These are phyloP conservation scores for Palythoa grandiflora DNA, from an alignment of 92 coral and sea anemone genomes.

Conservation along the genomic window DNA sequence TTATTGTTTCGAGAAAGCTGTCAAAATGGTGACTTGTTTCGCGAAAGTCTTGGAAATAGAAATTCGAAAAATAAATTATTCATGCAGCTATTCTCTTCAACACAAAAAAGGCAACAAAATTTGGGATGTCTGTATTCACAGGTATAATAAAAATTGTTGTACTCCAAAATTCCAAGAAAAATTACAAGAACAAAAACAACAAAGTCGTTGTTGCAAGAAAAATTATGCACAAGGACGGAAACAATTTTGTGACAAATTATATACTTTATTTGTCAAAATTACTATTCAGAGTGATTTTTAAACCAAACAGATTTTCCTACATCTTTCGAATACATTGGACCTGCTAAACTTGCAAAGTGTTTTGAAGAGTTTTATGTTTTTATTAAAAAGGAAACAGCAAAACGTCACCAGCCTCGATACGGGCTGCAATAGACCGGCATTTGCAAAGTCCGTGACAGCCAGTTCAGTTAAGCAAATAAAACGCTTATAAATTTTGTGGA, in stretches of 20 bases:
- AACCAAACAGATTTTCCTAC: conserved; percentile 38
- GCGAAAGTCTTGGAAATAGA: too few species aligned
- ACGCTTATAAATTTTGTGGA: conserved; percentile 50
- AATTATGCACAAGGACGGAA: not conserved
- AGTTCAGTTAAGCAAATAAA: conserved; percentile 54
- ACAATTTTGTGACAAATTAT: not conserved
- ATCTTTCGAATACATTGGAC: conserved; percentile 45
- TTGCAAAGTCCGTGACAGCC: conserved; percentile 34
- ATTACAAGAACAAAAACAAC: not conserved
- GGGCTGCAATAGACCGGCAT: conserved; percentile 58
- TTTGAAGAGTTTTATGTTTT: conserved; percentile 49
- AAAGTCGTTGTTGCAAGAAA: not conserved
- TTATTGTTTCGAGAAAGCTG: too few species aligned
- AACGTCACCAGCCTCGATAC: conserved; percentile 49
- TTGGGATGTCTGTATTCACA: too few species aligned
- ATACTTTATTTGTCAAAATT: conserved; percentile 17
- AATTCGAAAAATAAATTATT: too few species aligned
- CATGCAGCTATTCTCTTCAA: too few species aligned
- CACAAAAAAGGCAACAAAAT: too few species aligned
- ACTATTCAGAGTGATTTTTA: conserved; percentile 46
- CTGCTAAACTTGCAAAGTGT: conserved; percentile 39
- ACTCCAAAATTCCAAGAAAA: not conserved
- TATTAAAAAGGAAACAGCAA: conserved; percentile 52
- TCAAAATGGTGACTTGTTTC: too few species aligned
- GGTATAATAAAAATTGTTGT: too few species aligned